Conservation (phyloP, 2,797 vertebrate species). For the Oryzias sinensis region DNA sequence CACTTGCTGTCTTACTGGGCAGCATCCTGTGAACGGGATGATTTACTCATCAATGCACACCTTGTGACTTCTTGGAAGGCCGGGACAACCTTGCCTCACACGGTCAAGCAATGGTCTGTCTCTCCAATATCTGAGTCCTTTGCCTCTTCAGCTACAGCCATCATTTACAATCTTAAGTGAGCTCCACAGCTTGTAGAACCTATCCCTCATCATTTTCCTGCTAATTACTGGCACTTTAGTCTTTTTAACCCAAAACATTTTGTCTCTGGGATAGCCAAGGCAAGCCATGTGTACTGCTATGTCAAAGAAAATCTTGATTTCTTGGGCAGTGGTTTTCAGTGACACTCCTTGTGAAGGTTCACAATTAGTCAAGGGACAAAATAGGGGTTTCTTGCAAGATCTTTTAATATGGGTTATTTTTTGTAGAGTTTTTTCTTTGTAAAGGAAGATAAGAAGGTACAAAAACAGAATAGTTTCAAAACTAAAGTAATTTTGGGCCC, state of each 20-base stretch:
- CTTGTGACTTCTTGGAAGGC: not conserved
- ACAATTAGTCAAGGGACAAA: too few species aligned
- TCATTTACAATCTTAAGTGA: slow-evolving; percentile 21
- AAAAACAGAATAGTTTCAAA: too few species aligned
- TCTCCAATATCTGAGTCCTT: slow-evolving; percentile 33
- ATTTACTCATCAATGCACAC: not conserved
- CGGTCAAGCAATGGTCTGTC: slow-evolving; percentile 21
- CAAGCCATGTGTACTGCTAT: slow-evolving; percentile 28
- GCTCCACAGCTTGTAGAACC: slow-evolving; percentile 19
- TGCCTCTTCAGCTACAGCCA: slow-evolving; percentile 20
- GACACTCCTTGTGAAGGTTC: slow-evolving; percentile 2
- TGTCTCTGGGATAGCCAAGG: slow-evolving; percentile 11
- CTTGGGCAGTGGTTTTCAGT: slow-evolving; percentile 34
- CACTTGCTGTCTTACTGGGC: slow-evolving; percentile 3
- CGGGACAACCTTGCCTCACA: slow-evolving; percentile 22
- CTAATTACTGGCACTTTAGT: slow-evolving; percentile 23
- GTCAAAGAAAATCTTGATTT: slow-evolving; percentile 40
- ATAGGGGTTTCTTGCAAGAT: too few species aligned
- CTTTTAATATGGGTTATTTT: too few species aligned
- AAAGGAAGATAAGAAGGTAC: too few species aligned
- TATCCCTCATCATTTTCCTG: slow-evolving; percentile 16
- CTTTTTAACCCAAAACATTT: slow-evolving; percentile 23
- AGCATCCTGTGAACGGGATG: not conserved
- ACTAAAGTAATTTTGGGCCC: too few species aligned
- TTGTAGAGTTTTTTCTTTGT: too few species aligned